Evolutionary conservation across 2,888 invertebrate species (phyloP), one percentile per base, ranked within the genome.

Genomic region (Melanostoma mellinum): DNA sequence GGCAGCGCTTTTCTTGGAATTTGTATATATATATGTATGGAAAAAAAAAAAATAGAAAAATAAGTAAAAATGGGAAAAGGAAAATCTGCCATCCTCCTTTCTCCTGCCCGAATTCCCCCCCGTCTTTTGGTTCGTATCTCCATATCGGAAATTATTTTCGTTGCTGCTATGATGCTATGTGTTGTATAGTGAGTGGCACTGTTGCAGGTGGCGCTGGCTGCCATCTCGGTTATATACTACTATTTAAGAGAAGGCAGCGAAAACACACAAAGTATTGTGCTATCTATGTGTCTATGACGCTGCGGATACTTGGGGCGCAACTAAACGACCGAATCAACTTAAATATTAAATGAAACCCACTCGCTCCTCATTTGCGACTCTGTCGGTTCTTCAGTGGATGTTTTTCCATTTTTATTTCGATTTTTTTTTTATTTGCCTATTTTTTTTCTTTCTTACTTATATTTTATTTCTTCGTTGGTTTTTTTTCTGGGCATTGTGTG

Each of bases 121-220:
- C 58, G 30, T 63, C 63, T 48, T 30, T 55, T 40, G 44, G 48
- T 63, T 73, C 30, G 76, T 82, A 68, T 82, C 77, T 69, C 52
- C 72, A 81, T 82, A 82, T 79, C 71, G 74, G 69, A 84, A 75
- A 84, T 79, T 78, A 79, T 84, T 84, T 78, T 79, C 63, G 65
- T 65, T 65, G 74, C 67, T 67, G 32, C 74, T 42, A 67, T 61
- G 71, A 69, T 81, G 79, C 74, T 84, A 50, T 69, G 74, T 67
- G 61, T 79, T 74, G 63, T 78, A 40, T 67, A 55, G 74, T 71
- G 79, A 72, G 55, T 75, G 61, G 84, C 67, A 67, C 71, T 74
- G 74, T 75, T 74, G 84, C 84, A 84, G 84, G 84, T 84, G 84
- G 84, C 74, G 78, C 84, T 84, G 74, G 78, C 84, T 84, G 74